phyloP scores from a whole-genome alignment of 1,140 invertebrate genomes.

The Andrena cerasifolii region DNA sequence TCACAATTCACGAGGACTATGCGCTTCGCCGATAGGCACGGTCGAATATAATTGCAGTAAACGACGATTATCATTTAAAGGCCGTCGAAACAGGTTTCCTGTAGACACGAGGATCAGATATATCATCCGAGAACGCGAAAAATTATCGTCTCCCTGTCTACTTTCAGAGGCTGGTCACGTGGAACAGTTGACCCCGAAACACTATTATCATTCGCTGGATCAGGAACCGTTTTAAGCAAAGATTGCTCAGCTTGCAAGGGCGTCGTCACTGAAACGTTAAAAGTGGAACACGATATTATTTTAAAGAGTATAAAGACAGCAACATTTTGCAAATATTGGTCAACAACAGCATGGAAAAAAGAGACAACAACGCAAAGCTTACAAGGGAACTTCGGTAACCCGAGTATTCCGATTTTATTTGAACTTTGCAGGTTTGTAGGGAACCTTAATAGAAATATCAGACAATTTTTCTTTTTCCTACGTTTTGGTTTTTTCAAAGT shows the following conservation, averaged over 20 bases:
- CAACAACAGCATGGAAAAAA: too few species aligned
- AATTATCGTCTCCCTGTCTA: slow-evolving; percentile 8
- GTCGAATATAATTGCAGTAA: slow-evolving; percentile 29
- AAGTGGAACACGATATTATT: not conserved
- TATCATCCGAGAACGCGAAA: slow-evolving; percentile 24
- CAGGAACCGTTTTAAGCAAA: not conserved
- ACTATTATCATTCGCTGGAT: slow-evolving; percentile 27
- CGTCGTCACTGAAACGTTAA: not conserved
- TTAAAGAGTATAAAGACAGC: too few species aligned
- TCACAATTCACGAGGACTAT: not conserved
- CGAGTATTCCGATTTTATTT: too few species aligned
- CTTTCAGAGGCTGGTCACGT: slow-evolving; percentile 39
- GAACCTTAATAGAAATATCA: too few species aligned
- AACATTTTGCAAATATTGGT: too few species aligned
- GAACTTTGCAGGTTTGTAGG: too few species aligned
- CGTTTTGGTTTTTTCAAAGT: too few species aligned
- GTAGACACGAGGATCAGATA: slow-evolving; percentile 40
- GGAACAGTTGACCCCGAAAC: slow-evolving; percentile 41
- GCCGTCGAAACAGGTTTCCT: slow-evolving; percentile 61
- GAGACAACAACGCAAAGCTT: too few species aligned
- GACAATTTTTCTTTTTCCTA: too few species aligned
- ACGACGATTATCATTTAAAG: slow-evolving; percentile 51
- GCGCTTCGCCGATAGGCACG: not conserved
- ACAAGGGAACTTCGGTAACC: too few species aligned
- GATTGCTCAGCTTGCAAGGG: not conserved